phyloP scores from a whole-genome alignment of 2,888 invertebrate genomes.

The Meganola albula region DNA sequence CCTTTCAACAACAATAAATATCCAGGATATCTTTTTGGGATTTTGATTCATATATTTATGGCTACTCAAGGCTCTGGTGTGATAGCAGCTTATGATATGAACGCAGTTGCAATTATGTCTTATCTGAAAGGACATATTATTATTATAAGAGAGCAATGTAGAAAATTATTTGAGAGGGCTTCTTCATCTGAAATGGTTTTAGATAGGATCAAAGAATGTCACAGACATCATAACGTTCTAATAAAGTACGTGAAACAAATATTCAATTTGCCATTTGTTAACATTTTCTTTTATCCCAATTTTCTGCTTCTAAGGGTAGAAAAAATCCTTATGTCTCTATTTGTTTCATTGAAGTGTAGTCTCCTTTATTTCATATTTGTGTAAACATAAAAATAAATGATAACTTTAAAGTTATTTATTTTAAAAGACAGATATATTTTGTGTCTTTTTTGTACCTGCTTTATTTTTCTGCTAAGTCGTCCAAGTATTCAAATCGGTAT shows the following conservation, averaged over 20 bases:
- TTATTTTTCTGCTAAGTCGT: too few relatives aligned
- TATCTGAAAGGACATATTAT: constrained; percentile 53
- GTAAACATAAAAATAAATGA: too few relatives aligned
- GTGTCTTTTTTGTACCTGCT: too few relatives aligned
- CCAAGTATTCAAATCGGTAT: too few relatives aligned
- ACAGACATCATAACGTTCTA: constrained; percentile 46
- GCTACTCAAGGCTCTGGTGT: constrained; percentile 39
- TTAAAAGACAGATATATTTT: too few relatives aligned
- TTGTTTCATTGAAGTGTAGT: too few relatives aligned
- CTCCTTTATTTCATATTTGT: too few relatives aligned
- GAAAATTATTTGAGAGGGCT: constrained; percentile 33
- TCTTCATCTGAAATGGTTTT: constrained; percentile 23
- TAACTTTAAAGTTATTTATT: too few relatives aligned
- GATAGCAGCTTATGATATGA: constrained; percentile 46
- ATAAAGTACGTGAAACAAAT: constrained; percentile 46
- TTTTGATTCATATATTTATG: constrained; percentile 39
- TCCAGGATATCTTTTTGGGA: constrained; percentile 44
- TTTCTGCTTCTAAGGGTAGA: too few relatives aligned
- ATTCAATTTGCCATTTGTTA: too few relatives aligned
- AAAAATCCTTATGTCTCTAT: too few relatives aligned
- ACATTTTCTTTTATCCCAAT: too few relatives aligned
- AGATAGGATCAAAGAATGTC: constrained; percentile 46
- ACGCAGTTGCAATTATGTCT: constrained; percentile 45
- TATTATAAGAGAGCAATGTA: constrained; percentile 42
- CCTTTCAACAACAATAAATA: constrained; percentile 49